These are phyloP conservation scores for Catharus ustulatus DNA, from an alignment of 2,797 vertebrate species.

Conservation along the genomic window DNA sequence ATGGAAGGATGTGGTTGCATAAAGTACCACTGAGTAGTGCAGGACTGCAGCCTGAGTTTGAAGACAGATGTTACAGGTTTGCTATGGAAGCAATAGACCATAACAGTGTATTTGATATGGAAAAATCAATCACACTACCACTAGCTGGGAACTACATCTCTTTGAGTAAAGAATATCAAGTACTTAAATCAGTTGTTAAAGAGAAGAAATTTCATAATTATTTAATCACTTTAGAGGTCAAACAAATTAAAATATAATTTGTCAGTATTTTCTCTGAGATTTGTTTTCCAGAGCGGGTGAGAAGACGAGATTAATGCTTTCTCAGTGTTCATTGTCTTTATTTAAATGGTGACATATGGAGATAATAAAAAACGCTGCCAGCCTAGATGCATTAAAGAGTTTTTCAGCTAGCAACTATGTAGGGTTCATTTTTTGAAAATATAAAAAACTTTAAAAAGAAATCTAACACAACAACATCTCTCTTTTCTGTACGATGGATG, in stretches of 20 bases:
- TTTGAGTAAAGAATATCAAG: constrained; percentile 68
- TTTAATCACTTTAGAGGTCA: constrained; percentile 73
- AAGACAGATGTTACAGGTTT: constrained; percentile 73
- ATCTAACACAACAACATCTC: background rate
- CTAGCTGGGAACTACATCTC: constrained; percentile 56
- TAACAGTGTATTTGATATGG: constrained; percentile 72
- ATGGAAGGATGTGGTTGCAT: constrained; percentile 76
- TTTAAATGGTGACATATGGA: constrained; percentile 32
- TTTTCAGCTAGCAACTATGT: constrained; percentile 1
- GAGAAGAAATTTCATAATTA: constrained; percentile 73
- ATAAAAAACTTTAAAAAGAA: background rate
- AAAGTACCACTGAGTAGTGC: constrained; percentile 57
- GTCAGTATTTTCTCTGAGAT: constrained; percentile 62
- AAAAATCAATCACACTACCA: constrained; percentile 77
- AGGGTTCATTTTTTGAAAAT: background rate
- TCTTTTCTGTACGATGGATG: background rate
- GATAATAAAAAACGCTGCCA: constrained; percentile 11
- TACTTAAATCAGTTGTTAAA: constrained; percentile 71
- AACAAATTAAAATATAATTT: constrained; percentile 75
- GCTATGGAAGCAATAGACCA: constrained; percentile 73
- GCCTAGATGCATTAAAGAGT: background rate
- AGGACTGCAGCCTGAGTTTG: constrained; percentile 51
- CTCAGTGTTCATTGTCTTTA: constrained; percentile 51
- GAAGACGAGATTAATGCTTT: constrained; percentile 40
- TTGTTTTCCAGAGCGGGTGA: constrained; percentile 46